These are phyloP conservation scores for Trichogramma dendrolimi DNA, from an alignment of 2,888 invertebrate genomes.

Conservation along the genomic window DNA sequence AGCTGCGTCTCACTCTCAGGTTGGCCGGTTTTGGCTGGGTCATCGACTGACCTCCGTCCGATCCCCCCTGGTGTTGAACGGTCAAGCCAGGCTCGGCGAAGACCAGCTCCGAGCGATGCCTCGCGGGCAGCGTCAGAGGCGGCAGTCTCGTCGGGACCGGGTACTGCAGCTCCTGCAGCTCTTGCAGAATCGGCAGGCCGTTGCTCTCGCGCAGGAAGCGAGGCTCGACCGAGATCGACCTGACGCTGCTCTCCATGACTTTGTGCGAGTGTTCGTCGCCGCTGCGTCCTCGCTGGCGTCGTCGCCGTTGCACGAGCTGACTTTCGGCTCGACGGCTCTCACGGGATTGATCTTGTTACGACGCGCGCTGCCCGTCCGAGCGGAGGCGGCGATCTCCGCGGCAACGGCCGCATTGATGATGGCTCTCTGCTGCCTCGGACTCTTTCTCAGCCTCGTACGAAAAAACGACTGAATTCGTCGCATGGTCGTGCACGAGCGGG, in stretches of 20 bases:
- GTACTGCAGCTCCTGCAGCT: not conserved
- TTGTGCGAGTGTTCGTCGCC: too few relatives aligned
- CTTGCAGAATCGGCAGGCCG: constrained; percentile 2
- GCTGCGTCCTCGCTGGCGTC: constrained; percentile 19
- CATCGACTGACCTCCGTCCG: not conserved
- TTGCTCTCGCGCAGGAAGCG: constrained; percentile 5
- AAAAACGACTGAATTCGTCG: constrained; percentile 45
- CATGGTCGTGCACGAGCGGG: constrained; percentile 38
- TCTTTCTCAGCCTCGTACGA: constrained; percentile 41
- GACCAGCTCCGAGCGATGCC: constrained; percentile 12
- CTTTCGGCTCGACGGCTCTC: not conserved
- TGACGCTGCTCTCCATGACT: not conserved
- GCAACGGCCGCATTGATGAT: constrained; percentile 31
- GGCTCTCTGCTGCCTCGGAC: constrained; percentile 36
- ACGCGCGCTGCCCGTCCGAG: constrained; percentile 22
- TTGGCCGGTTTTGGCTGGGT: constrained; percentile 35
- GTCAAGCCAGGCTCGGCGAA: constrained; percentile 8
- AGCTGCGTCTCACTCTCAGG: constrained; percentile 41
- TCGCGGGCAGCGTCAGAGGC: constrained; percentile 6
- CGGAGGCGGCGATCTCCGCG: too few relatives aligned
- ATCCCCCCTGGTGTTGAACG: too few relatives aligned
- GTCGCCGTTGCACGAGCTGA: constrained; percentile 18
- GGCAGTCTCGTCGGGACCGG: constrained; percentile 18
- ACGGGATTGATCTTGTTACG: constrained; percentile 40
- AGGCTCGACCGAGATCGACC: constrained; percentile 21